phyloP scores from a whole-genome alignment of 2,888 invertebrate genomes.

The Bibio marci region DNA sequence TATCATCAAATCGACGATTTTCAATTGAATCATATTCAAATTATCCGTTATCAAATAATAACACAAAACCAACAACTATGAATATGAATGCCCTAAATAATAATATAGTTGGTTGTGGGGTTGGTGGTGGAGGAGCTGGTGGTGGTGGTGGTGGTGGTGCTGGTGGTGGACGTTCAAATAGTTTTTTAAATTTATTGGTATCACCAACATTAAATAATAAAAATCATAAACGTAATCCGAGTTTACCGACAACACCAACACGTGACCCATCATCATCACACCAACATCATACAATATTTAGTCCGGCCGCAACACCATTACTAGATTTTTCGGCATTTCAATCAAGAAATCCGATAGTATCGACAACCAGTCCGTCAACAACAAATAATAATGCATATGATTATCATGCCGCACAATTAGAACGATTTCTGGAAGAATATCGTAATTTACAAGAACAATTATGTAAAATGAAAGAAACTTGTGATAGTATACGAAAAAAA shows the following conservation, averaged over 20 bases:
- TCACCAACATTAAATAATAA: conserved; percentile 23
- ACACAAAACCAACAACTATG: conserved; percentile 1
- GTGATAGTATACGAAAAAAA: conserved; percentile 44
- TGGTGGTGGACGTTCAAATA: conserved; percentile 51
- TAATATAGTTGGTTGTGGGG: conserved; percentile 15
- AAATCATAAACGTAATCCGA: conserved; percentile 32
- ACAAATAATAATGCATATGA: conserved; percentile 45
- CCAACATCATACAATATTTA: not conserved
- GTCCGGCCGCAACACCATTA: conserved; percentile 38
- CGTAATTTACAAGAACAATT: conserved; percentile 58
- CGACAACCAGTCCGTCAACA: conserved; percentile 26
- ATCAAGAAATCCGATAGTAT: conserved; percentile 25
- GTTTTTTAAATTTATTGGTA: conserved; percentile 48
- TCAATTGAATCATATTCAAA: conserved; percentile 33
- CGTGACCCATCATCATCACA: conserved; percentile 21
- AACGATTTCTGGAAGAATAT: conserved; percentile 64
- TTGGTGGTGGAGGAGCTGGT: conserved; percentile 22
- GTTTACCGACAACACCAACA: conserved; percentile 49
- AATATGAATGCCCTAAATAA: conserved; percentile 17
- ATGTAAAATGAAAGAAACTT: conserved; percentile 63
- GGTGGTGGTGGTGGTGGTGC: conserved; percentile 33
- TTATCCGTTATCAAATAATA: conserved; percentile 15
- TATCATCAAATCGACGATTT: conserved; percentile 31
- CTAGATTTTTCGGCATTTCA: conserved; percentile 40
- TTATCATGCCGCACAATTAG: conserved; percentile 62